A percentile compares a stretch with the other conserved stretches of the same genome.
Evolutionary conservation across 2,113 vertebrate species (phyloP).

Genomic region (Herpetotheres cachinnans): DNA sequence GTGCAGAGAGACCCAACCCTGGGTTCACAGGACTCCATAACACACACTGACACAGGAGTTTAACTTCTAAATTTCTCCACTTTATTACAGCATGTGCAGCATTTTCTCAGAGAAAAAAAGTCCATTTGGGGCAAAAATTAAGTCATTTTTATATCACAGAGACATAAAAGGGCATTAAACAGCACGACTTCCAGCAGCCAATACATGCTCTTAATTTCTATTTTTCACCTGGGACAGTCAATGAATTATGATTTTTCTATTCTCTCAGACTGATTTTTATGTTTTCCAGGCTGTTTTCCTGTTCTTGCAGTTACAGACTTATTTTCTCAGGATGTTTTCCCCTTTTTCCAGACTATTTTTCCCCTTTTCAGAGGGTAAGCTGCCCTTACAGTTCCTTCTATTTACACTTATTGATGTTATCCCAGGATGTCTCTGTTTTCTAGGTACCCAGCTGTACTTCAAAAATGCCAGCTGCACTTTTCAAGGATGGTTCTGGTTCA

Average conservation of each 20-base stretch:
- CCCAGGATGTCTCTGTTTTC: too few relatives aligned
- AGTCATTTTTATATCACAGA: not conserved
- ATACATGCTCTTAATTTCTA: not conserved
- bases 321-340: not conserved
- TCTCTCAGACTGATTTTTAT: not conserved
- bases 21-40: not conserved
- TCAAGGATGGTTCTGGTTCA: not conserved
- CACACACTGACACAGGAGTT: rapidly evolving
- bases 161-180: not conserved
- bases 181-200: not conserved
- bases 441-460: not conserved
- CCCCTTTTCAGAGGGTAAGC: not conserved
- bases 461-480: not conserved
- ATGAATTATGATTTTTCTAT: not conserved
- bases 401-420: not conserved
- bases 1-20: rapidly evolving
- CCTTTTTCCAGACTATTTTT: not conserved
- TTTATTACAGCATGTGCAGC: not conserved
- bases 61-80: not conserved
- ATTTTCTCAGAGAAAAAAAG: not conserved
- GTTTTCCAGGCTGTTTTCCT: not conserved
- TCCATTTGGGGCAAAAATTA: not conserved
- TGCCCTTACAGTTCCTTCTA: not conserved
- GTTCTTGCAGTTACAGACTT: not conserved
- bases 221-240: not conserved